Evolutionary conservation across 2,797 vertebrate genomes (phyloP).

Genomic region (Gymnopithys bicolor): DNA sequence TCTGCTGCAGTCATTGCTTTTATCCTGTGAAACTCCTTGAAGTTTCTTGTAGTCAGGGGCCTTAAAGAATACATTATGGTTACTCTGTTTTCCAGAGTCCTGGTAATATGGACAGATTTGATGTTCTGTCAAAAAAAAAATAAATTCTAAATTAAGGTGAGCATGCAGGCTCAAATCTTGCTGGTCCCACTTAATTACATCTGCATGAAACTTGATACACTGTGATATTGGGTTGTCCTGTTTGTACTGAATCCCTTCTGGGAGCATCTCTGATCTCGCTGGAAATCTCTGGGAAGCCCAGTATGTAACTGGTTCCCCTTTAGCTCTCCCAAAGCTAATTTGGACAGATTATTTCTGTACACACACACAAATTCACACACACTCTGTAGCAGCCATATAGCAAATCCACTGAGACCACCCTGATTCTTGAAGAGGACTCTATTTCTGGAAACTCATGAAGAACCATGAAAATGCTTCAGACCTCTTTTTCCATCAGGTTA

Average conservation of each 20-base stretch:
- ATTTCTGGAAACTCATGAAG: not conserved
- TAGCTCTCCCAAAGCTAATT: not conserved
- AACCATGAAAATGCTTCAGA: not conserved
- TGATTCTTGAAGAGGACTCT: not conserved
- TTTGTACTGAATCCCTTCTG: not conserved
- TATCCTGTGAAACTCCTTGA: not conserved
- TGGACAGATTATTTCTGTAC: not conserved
- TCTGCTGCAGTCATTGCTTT: not conserved
- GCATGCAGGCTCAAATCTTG: not conserved
- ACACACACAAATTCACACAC: not conserved
- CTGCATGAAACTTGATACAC: not conserved
- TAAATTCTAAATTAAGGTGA: not conserved
- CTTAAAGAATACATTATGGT: not conserved
- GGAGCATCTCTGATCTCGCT: not conserved
- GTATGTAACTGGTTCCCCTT: conserved; percentile 22
- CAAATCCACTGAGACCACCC: not conserved
- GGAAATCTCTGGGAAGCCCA: conserved; percentile 49
- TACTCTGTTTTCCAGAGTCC: not conserved
- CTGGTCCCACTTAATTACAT: conserved; percentile 29
- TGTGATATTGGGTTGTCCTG: not conserved
- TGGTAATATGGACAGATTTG: not conserved
- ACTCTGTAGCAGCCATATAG: not conserved
- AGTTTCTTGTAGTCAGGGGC: not conserved
- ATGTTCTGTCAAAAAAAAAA: not conserved
- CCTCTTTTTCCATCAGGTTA: not conserved